Evolutionary conservation across 2,797 vertebrate genomes (phyloP).

Genomic region (Sternotherus odoratus): DNA sequence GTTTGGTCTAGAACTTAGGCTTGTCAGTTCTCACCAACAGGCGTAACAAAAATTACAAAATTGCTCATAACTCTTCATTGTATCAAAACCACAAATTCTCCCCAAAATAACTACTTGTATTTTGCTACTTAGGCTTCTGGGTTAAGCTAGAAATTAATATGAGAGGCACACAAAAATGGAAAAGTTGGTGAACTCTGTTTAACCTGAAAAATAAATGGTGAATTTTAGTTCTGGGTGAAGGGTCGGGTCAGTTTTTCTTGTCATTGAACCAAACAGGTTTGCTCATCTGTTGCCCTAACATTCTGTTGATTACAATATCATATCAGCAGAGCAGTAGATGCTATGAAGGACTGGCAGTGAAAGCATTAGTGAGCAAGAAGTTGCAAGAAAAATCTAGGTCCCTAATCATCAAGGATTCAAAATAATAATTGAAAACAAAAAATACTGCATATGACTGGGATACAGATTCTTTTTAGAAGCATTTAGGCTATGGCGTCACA

Average conservation of each 20-base stretch:
- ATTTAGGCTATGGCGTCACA: background rate
- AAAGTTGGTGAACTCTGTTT: background rate
- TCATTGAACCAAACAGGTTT: background rate
- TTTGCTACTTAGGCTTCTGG: background rate
- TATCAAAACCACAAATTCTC: background rate
- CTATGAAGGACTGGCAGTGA: background rate
- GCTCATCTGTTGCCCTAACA: background rate
- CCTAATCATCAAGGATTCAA: background rate
- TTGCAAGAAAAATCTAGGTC: background rate
- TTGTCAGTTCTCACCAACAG: background rate
- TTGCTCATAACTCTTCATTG: background rate
- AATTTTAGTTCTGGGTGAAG: background rate
- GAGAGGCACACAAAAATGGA: background rate
- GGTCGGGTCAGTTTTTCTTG: background rate
- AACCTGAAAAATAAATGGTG: background rate
- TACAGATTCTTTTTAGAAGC: fast-evolving
- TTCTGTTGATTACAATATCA: background rate
- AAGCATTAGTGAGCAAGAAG: background rate
- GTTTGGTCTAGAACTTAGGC: background rate
- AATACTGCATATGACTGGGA: background rate
- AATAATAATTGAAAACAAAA: background rate
- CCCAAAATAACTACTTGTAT: background rate
- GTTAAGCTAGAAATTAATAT: background rate
- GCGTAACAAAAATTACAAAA: background rate
- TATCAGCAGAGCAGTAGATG: background rate